Evolutionary conservation across 2,113 vertebrate genomes (phyloP), one percentile per base, ranked within the genome.

Genomic region (Myiagra hebetior): DNA sequence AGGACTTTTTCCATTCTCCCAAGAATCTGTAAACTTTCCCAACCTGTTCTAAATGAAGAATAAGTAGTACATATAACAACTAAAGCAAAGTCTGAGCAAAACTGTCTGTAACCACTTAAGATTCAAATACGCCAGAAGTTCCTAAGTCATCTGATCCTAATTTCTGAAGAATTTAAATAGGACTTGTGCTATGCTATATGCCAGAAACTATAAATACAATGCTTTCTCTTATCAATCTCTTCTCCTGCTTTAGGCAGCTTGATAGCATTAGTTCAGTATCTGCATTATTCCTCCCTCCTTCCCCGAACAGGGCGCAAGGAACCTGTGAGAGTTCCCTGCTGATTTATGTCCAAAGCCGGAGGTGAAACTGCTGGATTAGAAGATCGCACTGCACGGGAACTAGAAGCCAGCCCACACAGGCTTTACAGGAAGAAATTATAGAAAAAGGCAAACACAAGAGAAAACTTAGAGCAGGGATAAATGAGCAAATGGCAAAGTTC

Each of bases 141-240:
- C 78, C 75, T 74, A 91, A 93, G 90, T 96, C 96, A 97, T 95
- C 92, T 91, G 90, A 96, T 92, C 92, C 60, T 94, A 88, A 97
- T 96, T 97, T 95, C 92, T 91, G 75, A 95, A 94, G 95, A 85
- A 97, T 96, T 96, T 91, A 74, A 83, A 95, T 47, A 91, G 75
- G 59, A 83, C 82, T 94, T 74, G 70, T 59, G 85, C 72, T 78
- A 6, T 63, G 19, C 67, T 84, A 44, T 47, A 67, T 74, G 95
- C 92, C 95, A 96, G 88, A 77, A 95, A 85, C 37, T 78, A 70
- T 89, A 95, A 97, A 96, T 84, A 86, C 42, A 90, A 67, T 80
- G 87, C 24, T 84, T 94, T 94, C 78, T 46, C 90, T 93, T 96
- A 93, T 94, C 94, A 90, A 52, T 76, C 75, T 77, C 78, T 80